Percentiles rank a stretch among this genome's conserved stretches.
Conservation (phyloP, 2,113 vertebrate genomes). For the Marmota flaviventris region DNA sequence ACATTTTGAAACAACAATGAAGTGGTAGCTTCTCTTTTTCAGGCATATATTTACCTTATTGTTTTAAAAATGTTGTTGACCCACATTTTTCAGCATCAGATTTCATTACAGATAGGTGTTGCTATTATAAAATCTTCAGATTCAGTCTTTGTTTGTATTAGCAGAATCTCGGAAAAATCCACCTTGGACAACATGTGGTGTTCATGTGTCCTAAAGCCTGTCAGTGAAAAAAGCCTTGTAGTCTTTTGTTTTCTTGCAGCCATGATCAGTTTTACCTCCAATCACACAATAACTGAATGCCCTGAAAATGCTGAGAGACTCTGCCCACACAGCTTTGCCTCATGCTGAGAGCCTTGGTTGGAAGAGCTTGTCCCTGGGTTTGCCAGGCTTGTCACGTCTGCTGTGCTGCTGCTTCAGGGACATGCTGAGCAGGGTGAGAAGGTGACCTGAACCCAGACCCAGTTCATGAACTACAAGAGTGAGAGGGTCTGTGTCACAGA, state of each 20-base stretch:
- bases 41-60: slow-evolving; percentile 41
- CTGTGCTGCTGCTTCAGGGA: background rate
- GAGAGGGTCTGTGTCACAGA: background rate
- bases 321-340: background rate
- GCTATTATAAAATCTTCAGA: background rate
- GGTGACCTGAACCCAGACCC: background rate
- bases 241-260: background rate
- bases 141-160: slow-evolving; percentile 49
- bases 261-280: background rate
- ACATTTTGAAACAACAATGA: slow-evolving; percentile 32
- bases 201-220: background rate
- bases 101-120: slow-evolving; percentile 44
- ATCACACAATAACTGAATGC: too few relatives aligned
- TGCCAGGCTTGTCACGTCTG: background rate
- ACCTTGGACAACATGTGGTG: background rate
- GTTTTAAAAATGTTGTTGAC: background rate
- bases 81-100: background rate
- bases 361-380: background rate
- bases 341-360: background rate
- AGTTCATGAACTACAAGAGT: background rate
- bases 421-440: background rate
- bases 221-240: background rate
- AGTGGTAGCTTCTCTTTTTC: background rate
- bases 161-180: background rate
- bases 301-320: background rate